Evolutionary conservation across 2,797 vertebrate genomes (phyloP).

Genomic region (Crenichthys baileyi): DNA sequence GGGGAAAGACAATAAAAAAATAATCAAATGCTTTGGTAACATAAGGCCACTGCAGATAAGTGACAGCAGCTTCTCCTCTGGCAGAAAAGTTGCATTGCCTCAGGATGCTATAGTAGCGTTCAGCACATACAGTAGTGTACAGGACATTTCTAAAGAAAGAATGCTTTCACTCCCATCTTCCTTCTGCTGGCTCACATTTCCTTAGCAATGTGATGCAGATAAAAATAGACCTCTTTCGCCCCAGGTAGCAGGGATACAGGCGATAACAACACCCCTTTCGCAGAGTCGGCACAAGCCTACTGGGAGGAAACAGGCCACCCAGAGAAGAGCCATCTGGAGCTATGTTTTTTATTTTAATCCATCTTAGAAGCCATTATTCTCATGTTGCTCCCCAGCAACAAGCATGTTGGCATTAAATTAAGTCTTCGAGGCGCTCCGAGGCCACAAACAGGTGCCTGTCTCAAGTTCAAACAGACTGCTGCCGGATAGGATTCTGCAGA

Average conservation of each 20-base stretch:
- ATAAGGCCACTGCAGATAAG: conserved; percentile 2
- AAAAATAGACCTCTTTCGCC: conserved; percentile 68
- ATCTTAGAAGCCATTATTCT: conserved; percentile 43
- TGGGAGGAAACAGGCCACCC: conserved; percentile 62
- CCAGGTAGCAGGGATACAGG: conserved; percentile 71
- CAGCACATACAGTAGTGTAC: conserved; percentile 6
- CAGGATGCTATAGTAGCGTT: conserved; percentile 20
- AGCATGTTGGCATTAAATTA: conserved; percentile 54
- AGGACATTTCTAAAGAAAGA: conserved; percentile 32
- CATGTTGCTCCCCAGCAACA: conserved; percentile 30
- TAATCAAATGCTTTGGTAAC: not conserved
- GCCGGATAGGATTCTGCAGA: conserved; percentile 57
- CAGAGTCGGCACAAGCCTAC: conserved; percentile 56
- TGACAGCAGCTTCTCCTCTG: conserved; percentile 8
- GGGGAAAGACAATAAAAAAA: not conserved
- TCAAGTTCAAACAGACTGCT: conserved; percentile 34
- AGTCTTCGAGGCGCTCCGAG: conserved; percentile 42
- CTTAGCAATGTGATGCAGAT: conserved; percentile 61
- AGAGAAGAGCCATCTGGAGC: conserved; percentile 71
- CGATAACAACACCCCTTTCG: conserved; percentile 71
- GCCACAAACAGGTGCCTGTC: conserved; percentile 44
- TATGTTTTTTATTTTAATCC: conserved; percentile 37
- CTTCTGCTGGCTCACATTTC: conserved; percentile 50
- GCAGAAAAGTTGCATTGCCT: conserved; percentile 24
- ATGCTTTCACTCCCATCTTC: conserved; percentile 38